Evolutionary conservation across 1,140 invertebrate genomes (phyloP), one percentile per base, ranked within the genome.

Genomic region (Triops cancriformis): DNA sequence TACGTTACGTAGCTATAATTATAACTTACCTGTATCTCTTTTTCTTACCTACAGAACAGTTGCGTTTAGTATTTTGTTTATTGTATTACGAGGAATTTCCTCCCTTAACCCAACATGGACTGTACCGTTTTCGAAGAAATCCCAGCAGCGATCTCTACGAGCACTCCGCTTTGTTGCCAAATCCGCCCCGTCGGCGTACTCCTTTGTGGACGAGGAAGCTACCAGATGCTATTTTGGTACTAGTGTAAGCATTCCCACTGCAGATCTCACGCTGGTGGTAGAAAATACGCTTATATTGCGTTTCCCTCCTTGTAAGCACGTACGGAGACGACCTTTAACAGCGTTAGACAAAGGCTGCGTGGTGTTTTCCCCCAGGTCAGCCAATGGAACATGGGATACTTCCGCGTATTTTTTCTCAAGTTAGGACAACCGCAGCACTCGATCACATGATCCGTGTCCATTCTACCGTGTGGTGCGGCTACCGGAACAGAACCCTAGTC

Each of bases 401-500:
- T 90, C 89, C 74, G 92, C 93, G 82, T 98, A 98, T 85, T 94
- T 97, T 85, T 85, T 97, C 89, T 99, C 26, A 94, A 94, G 74
- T 88, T 99, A n/a, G 97, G 96, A 26, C 90, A 91, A 82, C 94
- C 95, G 10, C 92, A 94, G 82, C 92, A 95, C 85, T 96, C 96
- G 9, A 92, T 94, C 93, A 92, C 84, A 88, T 97, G 86, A 90
- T 91, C 78, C 85, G 91, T 85, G 95, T 97, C 26, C 92, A 94
- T 76, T 93, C 92, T 82, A 94, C 92, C 73, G 92, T 99, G 74
- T 99, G 98, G 98, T 98, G 96, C 84, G 97, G 96, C 64, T 98
- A 97, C 86, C 90, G 95, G 81, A 99, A 99, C 86, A 94, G 93
- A 81, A 93, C 98, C 80, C 93, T 97, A 83, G 94, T 99, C 79